phyloP scores from a whole-genome alignment of 1,140 invertebrate species.

The Pygmarrhopalites habei region DNA sequence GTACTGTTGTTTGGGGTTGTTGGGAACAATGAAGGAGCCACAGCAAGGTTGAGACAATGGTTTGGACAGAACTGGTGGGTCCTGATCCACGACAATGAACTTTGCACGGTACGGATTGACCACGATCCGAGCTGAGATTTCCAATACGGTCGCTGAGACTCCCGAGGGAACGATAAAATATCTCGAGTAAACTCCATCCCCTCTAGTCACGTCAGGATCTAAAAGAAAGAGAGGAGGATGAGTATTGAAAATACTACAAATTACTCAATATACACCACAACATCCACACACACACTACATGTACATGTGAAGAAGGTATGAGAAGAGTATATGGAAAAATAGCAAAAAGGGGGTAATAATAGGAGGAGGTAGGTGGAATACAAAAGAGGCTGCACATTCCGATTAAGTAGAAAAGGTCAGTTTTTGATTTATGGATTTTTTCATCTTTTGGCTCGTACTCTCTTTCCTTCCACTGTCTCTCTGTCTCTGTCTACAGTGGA shows the following conservation, averaged over 20 bases:
- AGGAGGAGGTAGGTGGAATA: not conserved
- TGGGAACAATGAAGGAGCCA: slow-evolving; percentile 28
- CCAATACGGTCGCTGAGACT: slow-evolving; percentile 23
- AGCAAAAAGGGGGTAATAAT: no score
- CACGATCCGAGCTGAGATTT: slow-evolving; percentile 35
- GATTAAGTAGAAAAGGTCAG: slow-evolving; percentile 33
- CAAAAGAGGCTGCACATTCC: slow-evolving; percentile 2
- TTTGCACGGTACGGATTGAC: slow-evolving; percentile 37
- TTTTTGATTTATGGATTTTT: slow-evolving; percentile 29
- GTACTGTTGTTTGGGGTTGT: slow-evolving; percentile 37
- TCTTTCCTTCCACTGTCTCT: not conserved
- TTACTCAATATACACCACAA: no score
- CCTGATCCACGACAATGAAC: slow-evolving; percentile 34
- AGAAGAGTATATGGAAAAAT: no score
- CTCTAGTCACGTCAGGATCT: slow-evolving; percentile 58
- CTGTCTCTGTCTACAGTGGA: not conserved
- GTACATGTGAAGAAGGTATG: no score
- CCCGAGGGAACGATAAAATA: slow-evolving; percentile 52
- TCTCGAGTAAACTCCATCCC: slow-evolving; percentile 59
- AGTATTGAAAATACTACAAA: no score
- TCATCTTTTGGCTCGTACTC: slow-evolving; percentile 25
- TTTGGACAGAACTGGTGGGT: not conserved
- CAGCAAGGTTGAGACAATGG: slow-evolving; percentile 29
- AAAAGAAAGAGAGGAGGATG: slow-evolving; percentile 15
- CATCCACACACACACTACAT: no score